Evolutionary conservation across 2,113 vertebrate species (phyloP), one percentile per base, ranked within the genome.

Genomic region (Rattus rattus): DNA sequence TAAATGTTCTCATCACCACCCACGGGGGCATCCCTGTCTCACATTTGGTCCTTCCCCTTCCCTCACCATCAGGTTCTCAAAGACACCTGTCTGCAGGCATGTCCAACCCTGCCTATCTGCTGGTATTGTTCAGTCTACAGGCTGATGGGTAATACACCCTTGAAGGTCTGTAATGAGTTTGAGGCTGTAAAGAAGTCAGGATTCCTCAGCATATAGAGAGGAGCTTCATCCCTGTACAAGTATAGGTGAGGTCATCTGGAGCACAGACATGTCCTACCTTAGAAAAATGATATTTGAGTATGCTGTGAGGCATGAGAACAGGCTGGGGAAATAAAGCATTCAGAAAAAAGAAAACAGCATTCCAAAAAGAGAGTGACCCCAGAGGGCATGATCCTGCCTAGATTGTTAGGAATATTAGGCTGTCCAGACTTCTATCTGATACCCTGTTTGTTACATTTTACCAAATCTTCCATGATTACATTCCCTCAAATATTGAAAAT

Each of bases 401-500:
- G 76, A 72, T 1, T 33, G 14, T 33, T 36, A 33, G 43, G 88
- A 52, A 24, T 54, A 13, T 39, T 28, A 7, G 65, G 17, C 73
- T 84, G 39, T 49, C 80, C 52, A 73, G 76, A 94, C 94, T 96
- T 43, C 72, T 85, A 30, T 80, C 24, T 49, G 22, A 63, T 84
- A 33, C 7, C 36, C 54, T 88, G 39, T 88, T 87, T 61, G 28
- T 73, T 69, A 72, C 20, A 80, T 92, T 93, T 91, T 95, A 96
- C 39, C 47, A 20, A 90, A 39, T 61, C 39, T 36, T 47, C 39
- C 30, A 47, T 70, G 49, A 79, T 69, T 75, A 86, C 79, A 70
- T 59, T 85, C 9, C 69, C 52, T 88, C 49, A 72, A 33, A 81
- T 90, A n/a, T 88, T 96, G 3, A 84, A 94, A 97, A 92, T 92